Conservation (phyloP, 2,113 vertebrate species). For the Plecotus auritus region DNA sequence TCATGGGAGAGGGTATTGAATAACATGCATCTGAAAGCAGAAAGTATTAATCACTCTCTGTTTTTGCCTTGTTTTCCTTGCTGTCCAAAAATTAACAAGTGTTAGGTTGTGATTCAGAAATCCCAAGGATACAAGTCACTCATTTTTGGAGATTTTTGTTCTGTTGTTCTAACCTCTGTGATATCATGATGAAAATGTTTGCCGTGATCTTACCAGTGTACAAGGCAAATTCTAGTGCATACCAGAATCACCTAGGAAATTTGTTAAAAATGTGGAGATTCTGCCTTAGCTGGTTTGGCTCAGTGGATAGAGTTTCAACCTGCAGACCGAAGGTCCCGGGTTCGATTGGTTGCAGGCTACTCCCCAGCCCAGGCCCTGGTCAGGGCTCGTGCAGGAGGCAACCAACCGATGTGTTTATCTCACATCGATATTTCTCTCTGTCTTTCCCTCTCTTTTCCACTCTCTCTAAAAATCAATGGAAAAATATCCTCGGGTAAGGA, state of each 20-base stretch:
- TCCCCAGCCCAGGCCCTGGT: too few relatives aligned
- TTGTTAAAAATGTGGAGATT: background rate
- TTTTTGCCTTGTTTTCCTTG: background rate
- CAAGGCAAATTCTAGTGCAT: background rate
- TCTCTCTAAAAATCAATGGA: too few relatives aligned
- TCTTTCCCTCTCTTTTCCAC: too few relatives aligned
- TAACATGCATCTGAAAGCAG: background rate
- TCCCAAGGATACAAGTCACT: background rate
- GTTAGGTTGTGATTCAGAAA: background rate
- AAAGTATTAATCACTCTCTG: background rate
- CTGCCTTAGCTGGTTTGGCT: background rate
- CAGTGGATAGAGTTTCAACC: too few relatives aligned
- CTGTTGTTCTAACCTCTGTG: background rate
- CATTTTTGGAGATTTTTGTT: background rate
- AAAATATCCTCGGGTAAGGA: too few relatives aligned
- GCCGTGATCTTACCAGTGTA: background rate
- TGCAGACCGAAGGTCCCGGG: too few relatives aligned
- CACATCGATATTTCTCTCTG: too few relatives aligned
- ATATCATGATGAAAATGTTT: slow-evolving; percentile 7
- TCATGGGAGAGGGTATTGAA: background rate
- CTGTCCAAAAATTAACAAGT: background rate
- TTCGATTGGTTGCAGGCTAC: too few relatives aligned
- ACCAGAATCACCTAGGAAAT: background rate
- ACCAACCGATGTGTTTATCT: too few relatives aligned
- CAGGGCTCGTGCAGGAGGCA: too few relatives aligned